Base-by-base conservation (phyloP, 2,888 invertebrate genomes). In the Neoaliturus tenellus region DNA sequence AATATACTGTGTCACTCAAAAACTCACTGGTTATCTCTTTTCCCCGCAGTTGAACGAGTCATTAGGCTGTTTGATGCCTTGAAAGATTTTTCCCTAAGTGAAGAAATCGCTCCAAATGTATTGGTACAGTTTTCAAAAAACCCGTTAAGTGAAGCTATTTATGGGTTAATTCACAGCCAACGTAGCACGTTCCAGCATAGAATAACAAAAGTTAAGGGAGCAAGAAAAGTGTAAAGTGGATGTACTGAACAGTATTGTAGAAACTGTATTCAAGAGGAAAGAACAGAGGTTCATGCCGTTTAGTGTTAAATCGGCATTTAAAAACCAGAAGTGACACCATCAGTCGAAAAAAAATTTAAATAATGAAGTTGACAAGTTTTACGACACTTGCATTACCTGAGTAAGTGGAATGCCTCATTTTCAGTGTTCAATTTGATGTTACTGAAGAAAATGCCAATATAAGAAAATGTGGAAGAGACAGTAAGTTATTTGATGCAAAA, bases 61-160 rank as follows among this genome's bases (percentile, higher is more conserved):
- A 20, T 62, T 6, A 62, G 23, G 23, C 23, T 62, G 25, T 62
- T 20, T 23, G 62, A 62, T 25, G 25, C 78, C 28, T 25, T 80
- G 8, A 80, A 80, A 41, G 51, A 25, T 51, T 55, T 80, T 80
- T 80, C 8, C 48, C 39, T 44, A 17, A 44, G 17, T 44, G 17
- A 44, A 44, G 44, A 44, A 12, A 44, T 2, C 14, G 44, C 17
- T 3, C 44, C 44, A 44, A 12, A 44, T 12, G 12, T 44, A 14
- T 44, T 44, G 17, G 44, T 44, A 44, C 10, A 4, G 17, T 14
- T 44, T 44, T 75, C 48, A 28, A 73, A 44, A 23, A 33, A 48
- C 28, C 75, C 44, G 23, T 20, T 75, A n/a, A 75, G 75, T 75
- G 75, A 75, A 75, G 75, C 75, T 20, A 44, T 44, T 25, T 75